Conservation (phyloP, 2,113 vertebrate species). For the Hydropotes inermis region DNA sequence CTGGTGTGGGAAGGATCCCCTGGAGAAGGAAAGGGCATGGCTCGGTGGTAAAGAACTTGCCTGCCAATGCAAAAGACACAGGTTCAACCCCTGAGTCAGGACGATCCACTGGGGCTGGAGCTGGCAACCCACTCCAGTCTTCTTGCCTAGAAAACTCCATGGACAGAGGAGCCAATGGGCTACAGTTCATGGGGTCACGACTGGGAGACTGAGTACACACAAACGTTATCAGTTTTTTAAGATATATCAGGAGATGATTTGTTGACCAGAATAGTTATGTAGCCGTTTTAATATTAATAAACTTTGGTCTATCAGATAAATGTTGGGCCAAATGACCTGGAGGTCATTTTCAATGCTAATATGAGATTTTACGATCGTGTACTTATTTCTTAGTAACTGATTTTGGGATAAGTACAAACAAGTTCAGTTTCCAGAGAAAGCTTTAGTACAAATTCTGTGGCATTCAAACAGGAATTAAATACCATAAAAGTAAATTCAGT, state of each 20-base stretch:
- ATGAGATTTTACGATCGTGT: background rate
- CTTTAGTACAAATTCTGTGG: background rate
- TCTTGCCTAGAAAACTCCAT: background rate
- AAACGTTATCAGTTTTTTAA: background rate
- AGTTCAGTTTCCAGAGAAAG: background rate
- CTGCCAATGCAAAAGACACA: background rate
- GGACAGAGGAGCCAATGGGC: background rate
- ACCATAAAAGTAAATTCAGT: background rate
- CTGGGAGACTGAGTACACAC: background rate
- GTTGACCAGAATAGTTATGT: background rate
- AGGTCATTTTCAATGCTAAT: constrained; percentile 14
- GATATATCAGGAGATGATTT: background rate
- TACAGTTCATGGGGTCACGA: background rate
- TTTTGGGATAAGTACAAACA: constrained; percentile 20
- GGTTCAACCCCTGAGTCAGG: background rate
- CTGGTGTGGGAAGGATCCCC: background rate
- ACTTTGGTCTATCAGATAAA: constrained; percentile 27
- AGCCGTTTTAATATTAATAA: constrained; percentile 25
- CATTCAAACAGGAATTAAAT: background rate
- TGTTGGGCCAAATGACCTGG: background rate
- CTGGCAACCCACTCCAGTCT: background rate
- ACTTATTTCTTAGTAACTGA: constrained; percentile 8
- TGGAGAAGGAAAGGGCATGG: background rate
- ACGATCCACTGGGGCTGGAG: background rate
- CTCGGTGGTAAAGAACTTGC: background rate